Base-by-base conservation (phyloP, 2,113 vertebrate genomes). In the Recurvirostra avosetta region DNA sequence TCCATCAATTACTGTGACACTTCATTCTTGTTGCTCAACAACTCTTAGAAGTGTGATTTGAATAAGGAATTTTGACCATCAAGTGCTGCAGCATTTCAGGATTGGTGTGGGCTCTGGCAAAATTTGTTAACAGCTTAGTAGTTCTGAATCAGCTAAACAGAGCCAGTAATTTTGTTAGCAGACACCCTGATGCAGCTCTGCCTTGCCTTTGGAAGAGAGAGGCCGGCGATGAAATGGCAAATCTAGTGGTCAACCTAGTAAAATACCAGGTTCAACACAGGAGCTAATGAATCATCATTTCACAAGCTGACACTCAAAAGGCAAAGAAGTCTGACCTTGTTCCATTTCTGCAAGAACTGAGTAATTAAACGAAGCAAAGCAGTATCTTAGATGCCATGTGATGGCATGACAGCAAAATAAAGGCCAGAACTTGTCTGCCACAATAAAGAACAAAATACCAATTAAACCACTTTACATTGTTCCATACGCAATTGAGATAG, bases 301-400 rank as follows among this genome's bases (percentile, higher is more conserved):
- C 47, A 62, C 20, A 12, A 14, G 9, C 4, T 45, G 21, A 34
- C 23, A 38, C 22, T 6, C 36, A 20, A 50, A 53, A 18, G 38
- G 52, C 59, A 22, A 12, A 50, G 8, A 50, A 12, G 15, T 3
- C 43, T 65, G 81, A 70, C 70, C 62, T 45, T 13, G 6, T 23
- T 6, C 12, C 50, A 14, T 19, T 73, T 49, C 53, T 82, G 47
- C 59, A 74, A 13, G 34, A 67, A 22, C 55, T 3, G 17, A 47
- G 6, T 23, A 67, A 67, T n/a, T 17, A 25, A 36, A 52, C 25
- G 7, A 34, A 34, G 29, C 2, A 0, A 30, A 41, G 63, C 19
- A 16, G 11, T 12, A 34, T 4, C 50, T 38, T 18, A 12, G 45
- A 32, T 40, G 40, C 0, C 1, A 1, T 4, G 9, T 25, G 14